phyloP scores from a whole-genome alignment of 2,888 invertebrate genomes.

The Pantelozetes paolii region DNA sequence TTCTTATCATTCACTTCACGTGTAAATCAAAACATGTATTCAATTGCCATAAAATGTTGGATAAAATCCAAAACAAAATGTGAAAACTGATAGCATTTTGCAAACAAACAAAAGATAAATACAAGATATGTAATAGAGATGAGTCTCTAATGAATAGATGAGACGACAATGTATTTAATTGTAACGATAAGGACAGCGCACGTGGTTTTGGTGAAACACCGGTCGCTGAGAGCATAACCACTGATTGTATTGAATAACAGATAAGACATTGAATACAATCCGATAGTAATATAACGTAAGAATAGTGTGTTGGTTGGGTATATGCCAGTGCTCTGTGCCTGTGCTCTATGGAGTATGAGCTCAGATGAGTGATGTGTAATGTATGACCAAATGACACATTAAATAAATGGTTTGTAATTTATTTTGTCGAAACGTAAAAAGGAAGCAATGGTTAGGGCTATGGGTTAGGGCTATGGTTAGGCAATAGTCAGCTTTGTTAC shows the following conservation, averaged over 20 bases:
- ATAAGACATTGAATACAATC: conserved; percentile 3
- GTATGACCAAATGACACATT: conserved; percentile 36
- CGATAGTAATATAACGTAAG: neutral
- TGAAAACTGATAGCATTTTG: neutral
- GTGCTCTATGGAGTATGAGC: neutral
- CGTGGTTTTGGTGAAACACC: neutral
- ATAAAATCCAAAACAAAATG: conserved; percentile 1
- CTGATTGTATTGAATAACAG: conserved; percentile 22
- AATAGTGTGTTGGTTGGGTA: neutral
- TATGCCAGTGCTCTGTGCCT: neutral
- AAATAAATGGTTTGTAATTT: conserved; percentile 30
- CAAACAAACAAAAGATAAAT: neutral
- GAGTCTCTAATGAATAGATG: neutral
- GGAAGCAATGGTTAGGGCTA: neutral
- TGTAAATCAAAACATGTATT: conserved; percentile 25
- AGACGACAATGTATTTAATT: neutral
- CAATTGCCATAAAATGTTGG: conserved; percentile 7
- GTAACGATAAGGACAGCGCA: neutral
- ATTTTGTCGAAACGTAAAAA: conserved; percentile 29
- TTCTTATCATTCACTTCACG: conserved; percentile 10
- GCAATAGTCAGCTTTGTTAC: neutral
- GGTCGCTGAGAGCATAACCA: neutral
- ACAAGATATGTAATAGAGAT: neutral
- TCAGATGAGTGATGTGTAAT: conserved; percentile 29
- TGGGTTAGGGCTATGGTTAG: neutral